A percentile compares a stretch with the other conserved stretches of the same genome.
Conservation (phyloP, 1,140 invertebrate genomes). For the Hydropsyche tenuis region DNA sequence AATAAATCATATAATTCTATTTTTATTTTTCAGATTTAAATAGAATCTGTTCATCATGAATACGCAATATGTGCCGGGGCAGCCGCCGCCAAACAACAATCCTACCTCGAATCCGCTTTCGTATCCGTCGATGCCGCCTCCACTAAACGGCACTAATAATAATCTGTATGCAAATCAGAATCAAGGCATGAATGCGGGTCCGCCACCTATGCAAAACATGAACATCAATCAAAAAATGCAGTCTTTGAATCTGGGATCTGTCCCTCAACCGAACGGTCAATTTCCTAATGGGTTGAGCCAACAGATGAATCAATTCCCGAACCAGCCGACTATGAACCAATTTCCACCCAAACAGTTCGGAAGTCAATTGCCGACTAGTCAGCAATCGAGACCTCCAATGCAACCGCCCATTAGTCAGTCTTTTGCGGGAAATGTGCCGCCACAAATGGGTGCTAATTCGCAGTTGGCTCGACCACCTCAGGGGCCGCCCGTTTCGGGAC, state of each 20-base stretch:
- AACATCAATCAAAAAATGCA: constrained; percentile 59
- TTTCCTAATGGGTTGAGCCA: constrained; percentile 38
- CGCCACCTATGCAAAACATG: constrained; percentile 53
- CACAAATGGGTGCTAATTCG: constrained; percentile 15
- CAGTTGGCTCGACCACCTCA: background rate
- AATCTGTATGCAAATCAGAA: constrained; percentile 57
- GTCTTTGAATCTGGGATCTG: constrained; percentile 56
- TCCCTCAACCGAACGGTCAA: constrained; percentile 39
- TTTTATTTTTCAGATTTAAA: background rate
- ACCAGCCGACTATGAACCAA: constrained; percentile 53
- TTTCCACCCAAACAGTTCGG: constrained; percentile 55
- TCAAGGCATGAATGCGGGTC: constrained; percentile 51
- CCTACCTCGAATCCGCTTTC: constrained; percentile 54
- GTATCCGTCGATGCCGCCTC: constrained; percentile 51
- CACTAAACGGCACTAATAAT: constrained; percentile 57
- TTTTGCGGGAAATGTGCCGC: background rate
- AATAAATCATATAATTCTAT: background rate
- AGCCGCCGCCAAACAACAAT: constrained; percentile 61
- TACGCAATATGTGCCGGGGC: constrained; percentile 57
- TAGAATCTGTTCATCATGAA: constrained; percentile 37
- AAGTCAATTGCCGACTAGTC: background rate
- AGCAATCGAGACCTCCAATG: constrained; percentile 25
- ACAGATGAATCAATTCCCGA: constrained; percentile 1
- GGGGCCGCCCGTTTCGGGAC: constrained; percentile 15
- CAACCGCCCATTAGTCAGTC: constrained; percentile 51